Evolutionary conservation across 2,797 vertebrate species (phyloP).

Genomic region (Dryobates pubescens): DNA sequence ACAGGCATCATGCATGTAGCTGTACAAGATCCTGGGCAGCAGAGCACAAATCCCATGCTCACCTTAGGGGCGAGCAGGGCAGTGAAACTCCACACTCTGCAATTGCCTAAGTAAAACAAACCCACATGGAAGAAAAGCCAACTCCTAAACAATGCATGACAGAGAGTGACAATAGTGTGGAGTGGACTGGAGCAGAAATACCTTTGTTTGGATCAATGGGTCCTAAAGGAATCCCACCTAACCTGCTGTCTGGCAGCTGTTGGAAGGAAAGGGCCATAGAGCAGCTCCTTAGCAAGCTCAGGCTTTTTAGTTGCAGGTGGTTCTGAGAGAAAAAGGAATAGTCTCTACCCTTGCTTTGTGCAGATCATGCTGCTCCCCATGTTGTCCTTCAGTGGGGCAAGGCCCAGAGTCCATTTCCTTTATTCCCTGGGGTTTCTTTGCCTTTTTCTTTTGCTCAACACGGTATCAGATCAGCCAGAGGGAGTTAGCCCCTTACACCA

Average conservation of each 20-base stretch:
- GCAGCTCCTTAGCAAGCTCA: background rate
- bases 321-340: background rate
- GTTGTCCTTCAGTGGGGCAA: background rate
- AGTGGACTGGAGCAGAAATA: background rate
- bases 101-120: background rate
- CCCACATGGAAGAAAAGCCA: background rate
- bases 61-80: background rate
- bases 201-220: slow-evolving; percentile 5
- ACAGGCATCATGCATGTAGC: background rate
- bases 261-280: background rate
- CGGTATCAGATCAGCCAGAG: background rate
- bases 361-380: background rate
- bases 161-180: background rate
- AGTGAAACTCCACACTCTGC: background rate
- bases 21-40: background rate
- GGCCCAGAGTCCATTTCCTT: background rate
- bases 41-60: background rate
- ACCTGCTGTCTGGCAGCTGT: background rate
- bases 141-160: background rate
- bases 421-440: background rate
- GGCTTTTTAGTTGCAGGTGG: background rate
- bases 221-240: slow-evolving; percentile 57
- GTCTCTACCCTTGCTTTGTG: background rate
- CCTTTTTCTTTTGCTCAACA: background rate
- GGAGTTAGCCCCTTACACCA: background rate